Conservation (phyloP, 1,140 invertebrate genomes). For the Nephotettix cincticeps region DNA sequence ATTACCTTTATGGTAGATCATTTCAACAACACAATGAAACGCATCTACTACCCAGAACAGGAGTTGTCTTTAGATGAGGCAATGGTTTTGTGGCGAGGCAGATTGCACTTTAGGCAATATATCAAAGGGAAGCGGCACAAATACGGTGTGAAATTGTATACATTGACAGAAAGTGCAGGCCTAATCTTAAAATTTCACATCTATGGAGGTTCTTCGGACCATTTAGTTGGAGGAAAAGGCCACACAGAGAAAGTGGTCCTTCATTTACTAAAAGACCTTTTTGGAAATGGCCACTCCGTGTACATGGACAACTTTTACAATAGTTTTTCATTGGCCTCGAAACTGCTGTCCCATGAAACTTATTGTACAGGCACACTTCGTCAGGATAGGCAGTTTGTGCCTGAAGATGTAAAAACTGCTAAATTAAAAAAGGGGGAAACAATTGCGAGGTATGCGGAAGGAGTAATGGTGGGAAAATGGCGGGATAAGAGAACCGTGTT, state of each 20-base stretch:
- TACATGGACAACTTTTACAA: constrained; percentile 39
- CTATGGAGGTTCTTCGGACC: not conserved
- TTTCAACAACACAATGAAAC: constrained; percentile 5
- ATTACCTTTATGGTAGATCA: not conserved
- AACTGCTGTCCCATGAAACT: constrained; percentile 31
- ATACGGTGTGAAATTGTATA: constrained; percentile 25
- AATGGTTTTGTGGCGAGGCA: constrained; percentile 31
- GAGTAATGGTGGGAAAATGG: constrained; percentile 19
- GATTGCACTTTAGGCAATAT: not conserved
- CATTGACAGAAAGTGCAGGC: not conserved
- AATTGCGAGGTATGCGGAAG: not conserved
- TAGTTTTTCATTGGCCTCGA: constrained; percentile 25
- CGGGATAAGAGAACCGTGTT: constrained; percentile 21
- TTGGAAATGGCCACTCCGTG: constrained; percentile 32
- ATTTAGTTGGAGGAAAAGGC: not conserved
- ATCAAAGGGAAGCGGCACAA: constrained; percentile 1
- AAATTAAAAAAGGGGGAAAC: constrained; percentile 3
- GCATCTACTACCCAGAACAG: not conserved
- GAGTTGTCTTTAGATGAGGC: not conserved
- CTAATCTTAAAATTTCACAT: not conserved
- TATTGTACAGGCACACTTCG: constrained; percentile 37
- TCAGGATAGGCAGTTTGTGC: constrained; percentile 35
- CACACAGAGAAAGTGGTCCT: not conserved
- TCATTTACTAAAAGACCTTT: constrained; percentile 26
- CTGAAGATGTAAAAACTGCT: constrained; percentile 26